These are phyloP conservation scores for Sterrhoptilus dennistouni DNA, from an alignment of 2,113 vertebrate species.

Conservation along the genomic window DNA sequence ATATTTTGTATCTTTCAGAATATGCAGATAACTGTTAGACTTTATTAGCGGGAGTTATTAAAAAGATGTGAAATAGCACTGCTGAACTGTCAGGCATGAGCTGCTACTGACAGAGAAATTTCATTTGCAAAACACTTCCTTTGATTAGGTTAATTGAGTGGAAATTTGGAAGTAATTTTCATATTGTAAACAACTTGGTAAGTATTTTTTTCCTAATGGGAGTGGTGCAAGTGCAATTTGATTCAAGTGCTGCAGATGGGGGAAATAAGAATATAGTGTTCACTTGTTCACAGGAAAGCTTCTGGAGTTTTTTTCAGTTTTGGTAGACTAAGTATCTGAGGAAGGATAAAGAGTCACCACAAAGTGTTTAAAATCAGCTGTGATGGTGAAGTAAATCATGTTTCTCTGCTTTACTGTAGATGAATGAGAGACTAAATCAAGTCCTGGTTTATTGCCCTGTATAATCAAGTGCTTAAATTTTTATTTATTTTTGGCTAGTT, in stretches of 20 bases:
- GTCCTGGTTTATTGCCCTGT: not conserved
- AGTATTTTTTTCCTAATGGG: not conserved
- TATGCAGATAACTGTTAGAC: not conserved
- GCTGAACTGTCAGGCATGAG: not conserved
- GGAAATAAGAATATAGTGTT: not conserved
- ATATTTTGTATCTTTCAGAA: not conserved
- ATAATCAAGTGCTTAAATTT: not conserved
- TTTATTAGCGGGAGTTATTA: not conserved
- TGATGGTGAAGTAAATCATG: not conserved
- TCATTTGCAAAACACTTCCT: not conserved
- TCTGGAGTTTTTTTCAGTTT: not conserved
- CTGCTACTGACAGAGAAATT: not conserved
- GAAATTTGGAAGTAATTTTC: slow-evolving; percentile 13
- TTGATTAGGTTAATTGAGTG: slow-evolving; percentile 19
- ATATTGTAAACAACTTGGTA: not conserved
- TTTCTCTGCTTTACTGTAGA: not conserved
- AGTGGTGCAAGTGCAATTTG: not conserved
- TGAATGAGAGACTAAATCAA: not conserved
- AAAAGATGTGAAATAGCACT: not conserved
- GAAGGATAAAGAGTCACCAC: not conserved
- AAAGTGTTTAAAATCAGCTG: not conserved
- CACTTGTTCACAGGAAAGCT: not conserved
- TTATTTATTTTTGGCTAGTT: not conserved
- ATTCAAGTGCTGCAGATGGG: not conserved
- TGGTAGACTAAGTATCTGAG: not conserved